Evolutionary conservation across 1,140 invertebrate genomes (phyloP), one percentile per base, ranked within the genome.

Genomic region (Trachelipus rathkii): DNA sequence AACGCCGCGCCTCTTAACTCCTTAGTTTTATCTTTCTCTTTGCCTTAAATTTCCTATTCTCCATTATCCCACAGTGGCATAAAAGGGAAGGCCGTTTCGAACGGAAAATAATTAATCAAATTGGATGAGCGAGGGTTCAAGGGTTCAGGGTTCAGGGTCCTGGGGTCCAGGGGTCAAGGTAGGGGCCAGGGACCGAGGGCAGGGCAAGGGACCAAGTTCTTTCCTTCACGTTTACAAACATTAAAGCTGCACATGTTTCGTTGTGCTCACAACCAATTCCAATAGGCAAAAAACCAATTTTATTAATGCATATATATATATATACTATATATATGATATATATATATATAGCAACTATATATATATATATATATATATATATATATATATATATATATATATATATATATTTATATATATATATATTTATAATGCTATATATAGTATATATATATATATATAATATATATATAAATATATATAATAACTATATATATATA

Each of bases 321-420:
- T 71, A 24, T 71, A 8, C n/a, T 71, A 44, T 24, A 24, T 71
- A 24, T 71, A 24, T 71, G n/a, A 24, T 71, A 24, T 71, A 24
- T 71, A 24, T 71, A 71, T 24, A 43, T 71, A 71, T 71, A 71
- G n/a, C n/a, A n/a, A n/a, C n/a, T 71, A 71, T 71, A 71, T 71
- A 71, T 71, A 43, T 71, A 71, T 71, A 71, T 71, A 71, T 71
- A 71, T 71, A 71, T 71, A 43, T 71, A 71, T 71, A 71, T n/a
- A 71, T 68, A 68, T n/a, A 68, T 68, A 4, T n/a, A 68, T 68
- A n/a, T 6, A 71, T 71, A 71, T 6, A 71, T 71, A 24, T 6
- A 24, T 71, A 24, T 23, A 71, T 43, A 24, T n/a, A 13, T 33
- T 13, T 7, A 11, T 44, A 71, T 3, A 44, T 24, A 33, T 7